These are phyloP conservation scores for Malthinus flaveolus DNA, from an alignment of 2,888 invertebrate genomes.

Conservation along the genomic window DNA sequence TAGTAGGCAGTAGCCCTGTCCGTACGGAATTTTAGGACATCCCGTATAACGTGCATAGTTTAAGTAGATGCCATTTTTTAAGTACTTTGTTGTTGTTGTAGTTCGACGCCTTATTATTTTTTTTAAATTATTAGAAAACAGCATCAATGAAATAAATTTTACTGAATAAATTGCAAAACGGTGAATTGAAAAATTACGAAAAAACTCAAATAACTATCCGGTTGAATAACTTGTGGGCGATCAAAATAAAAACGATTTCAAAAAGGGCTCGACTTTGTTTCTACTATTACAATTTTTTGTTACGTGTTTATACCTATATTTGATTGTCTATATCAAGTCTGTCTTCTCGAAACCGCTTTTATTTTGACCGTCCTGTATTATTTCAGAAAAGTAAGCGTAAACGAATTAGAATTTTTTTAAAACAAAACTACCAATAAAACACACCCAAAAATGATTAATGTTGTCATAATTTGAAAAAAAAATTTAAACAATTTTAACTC, in stretches of 20 bases:
- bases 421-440: conserved; percentile 43
- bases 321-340: no score
- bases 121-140: conserved; percentile 29
- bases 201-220: not conserved
- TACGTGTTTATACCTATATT: no score
- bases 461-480: conserved; percentile 48
- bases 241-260: no score
- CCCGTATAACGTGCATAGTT: conserved; percentile 20
- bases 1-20: conserved; percentile 6
- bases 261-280: no score
- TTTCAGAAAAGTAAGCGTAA: conserved; percentile 23
- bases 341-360: no score
- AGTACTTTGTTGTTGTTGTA: conserved; percentile 41
- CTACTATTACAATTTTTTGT: no score
- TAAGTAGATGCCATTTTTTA: conserved; percentile 45
- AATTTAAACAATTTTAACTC: conserved; percentile 43
- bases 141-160: conserved; percentile 33
- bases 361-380: not conserved
- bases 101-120: conserved; percentile 44
- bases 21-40: conserved; percentile 23
- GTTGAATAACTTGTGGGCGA: conserved; percentile 33
- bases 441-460: conserved; percentile 46
- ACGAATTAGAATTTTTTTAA: conserved; percentile 38
- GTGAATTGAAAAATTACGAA: no score
- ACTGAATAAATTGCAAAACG: not conserved